Conservation (phyloP, 1,140 invertebrate species). For the Drosophila sproati region DNA sequence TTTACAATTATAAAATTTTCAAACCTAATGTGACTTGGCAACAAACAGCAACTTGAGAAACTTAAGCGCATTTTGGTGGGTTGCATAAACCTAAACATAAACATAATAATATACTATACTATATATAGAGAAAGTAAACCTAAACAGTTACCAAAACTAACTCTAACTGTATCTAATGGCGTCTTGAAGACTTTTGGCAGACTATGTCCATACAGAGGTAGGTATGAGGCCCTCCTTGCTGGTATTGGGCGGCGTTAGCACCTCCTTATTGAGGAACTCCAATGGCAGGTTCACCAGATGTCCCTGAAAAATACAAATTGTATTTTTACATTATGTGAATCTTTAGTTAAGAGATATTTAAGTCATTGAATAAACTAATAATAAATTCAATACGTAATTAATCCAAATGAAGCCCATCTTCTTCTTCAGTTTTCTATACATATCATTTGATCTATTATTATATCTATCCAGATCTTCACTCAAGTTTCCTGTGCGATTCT, state of each 20-base stretch:
- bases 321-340: background rate
- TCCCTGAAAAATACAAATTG: constrained; percentile 86
- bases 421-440: too few relatives aligned
- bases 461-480: too few relatives aligned
- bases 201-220: constrained; percentile 90
- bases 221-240: constrained; percentile 94
- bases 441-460: too few relatives aligned
- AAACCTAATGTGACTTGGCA: constrained; percentile 51
- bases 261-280: constrained; percentile 93
- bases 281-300: constrained; percentile 94
- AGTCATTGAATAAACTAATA: background rate
- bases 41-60: constrained; percentile 56
- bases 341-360: too few relatives aligned
- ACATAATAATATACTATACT: background rate
- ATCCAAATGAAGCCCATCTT: background rate
- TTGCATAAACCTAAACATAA: constrained; percentile 10
- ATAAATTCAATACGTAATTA: background rate
- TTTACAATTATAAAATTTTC: constrained; percentile 28
- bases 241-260: constrained; percentile 90
- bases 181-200: constrained; percentile 65
- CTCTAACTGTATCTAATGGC: constrained; percentile 31
- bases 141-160: constrained; percentile 1
- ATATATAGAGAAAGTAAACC: constrained; percentile 4
- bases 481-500: constrained; percentile 7
- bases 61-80: constrained; percentile 71